phyloP scores from a whole-genome alignment of 1,140 invertebrate genomes.

The Cotesia typhae region DNA sequence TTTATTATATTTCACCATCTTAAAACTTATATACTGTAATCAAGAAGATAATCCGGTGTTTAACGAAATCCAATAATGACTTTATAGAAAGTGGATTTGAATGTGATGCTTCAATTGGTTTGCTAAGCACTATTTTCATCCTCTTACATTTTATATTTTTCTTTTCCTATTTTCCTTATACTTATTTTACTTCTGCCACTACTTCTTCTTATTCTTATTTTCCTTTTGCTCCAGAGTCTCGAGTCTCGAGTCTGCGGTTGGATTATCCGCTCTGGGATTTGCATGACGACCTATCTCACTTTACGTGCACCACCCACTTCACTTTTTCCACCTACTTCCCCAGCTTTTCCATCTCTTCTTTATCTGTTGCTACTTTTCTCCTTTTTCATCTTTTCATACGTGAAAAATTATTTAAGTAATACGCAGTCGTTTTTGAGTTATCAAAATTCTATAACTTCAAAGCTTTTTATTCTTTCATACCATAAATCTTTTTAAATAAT shows the following conservation, averaged over 20 bases:
- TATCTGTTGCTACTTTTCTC: no score
- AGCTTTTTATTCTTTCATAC: no score
- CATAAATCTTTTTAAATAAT: no score
- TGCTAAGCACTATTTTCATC: conserved; percentile 34
- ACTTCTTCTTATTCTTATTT: neutral
- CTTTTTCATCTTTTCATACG: no score
- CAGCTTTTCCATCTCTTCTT: no score
- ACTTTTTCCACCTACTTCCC: no score
- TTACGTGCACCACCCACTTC: neutral
- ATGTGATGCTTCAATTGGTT: conserved; percentile 31
- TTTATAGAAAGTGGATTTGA: conserved; percentile 37
- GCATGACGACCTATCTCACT: conserved; percentile 6
- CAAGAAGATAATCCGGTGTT: conserved; percentile 28
- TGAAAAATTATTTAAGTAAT: no score
- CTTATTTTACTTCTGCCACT: conserved; percentile 25
- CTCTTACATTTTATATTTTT: conserved; percentile 16
- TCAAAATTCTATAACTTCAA: no score
- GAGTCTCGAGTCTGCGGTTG: conserved; percentile 14
- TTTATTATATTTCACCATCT: neutral
- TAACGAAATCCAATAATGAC: conserved; percentile 37
- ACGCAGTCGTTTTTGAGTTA: no score
- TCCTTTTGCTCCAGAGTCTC: neutral
- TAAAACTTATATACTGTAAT: neutral
- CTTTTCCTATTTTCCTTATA: neutral
- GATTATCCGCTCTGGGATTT: conserved; percentile 26